Base-by-base conservation (phyloP, 1,140 invertebrate genomes). In the Aleiodes sp. region DNA sequence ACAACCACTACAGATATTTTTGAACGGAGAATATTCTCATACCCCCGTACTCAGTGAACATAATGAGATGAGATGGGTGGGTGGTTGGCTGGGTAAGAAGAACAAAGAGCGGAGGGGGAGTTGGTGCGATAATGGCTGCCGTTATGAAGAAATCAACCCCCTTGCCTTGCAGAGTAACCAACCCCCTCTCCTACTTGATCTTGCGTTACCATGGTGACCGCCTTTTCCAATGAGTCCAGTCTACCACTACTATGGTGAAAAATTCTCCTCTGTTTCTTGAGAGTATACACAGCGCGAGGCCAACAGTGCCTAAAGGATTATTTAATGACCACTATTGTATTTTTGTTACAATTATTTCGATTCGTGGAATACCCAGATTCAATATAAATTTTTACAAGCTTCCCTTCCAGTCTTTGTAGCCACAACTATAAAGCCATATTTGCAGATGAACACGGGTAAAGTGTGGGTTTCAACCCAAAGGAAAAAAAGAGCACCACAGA, bases 111-210 rank as follows among this genome's bases (percentile, higher is more conserved):
- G 12, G 10, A 68, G 67, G 46, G 69, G 80, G 75, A 76, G 26
- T 21, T 10, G 79, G 84, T 70, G 83, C 80, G 82, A 86, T 84
- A 84, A 86, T 85, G 82, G 83, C 82, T 75, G 78, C 82, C 82
- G 77, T 86, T 86, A 86, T 86, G 82, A 85, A 84, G 84, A 85
- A 86, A 85, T 86, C 83, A 84, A 79, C 79, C 72, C 76, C 71
- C 73, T 73, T 61, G 31, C 37, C 46, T 68, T 59, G 6, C 26
- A 28, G n/a, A 59, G 56, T 59, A 31, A 31, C 56, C 61, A 73
- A 70, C 57, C 66, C 76, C 72, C 63, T 65, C 69, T 67, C 76
- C 76, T 75, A 78, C 75, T 79, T 76, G 76, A 78, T 82, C 79
- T 80, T 78, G 65, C 72, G 84, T 85, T 74, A 60, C 84, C 81